Evolutionary conservation across 2,113 vertebrate genomes (phyloP).

Genomic region (Morone chrysops): DNA sequence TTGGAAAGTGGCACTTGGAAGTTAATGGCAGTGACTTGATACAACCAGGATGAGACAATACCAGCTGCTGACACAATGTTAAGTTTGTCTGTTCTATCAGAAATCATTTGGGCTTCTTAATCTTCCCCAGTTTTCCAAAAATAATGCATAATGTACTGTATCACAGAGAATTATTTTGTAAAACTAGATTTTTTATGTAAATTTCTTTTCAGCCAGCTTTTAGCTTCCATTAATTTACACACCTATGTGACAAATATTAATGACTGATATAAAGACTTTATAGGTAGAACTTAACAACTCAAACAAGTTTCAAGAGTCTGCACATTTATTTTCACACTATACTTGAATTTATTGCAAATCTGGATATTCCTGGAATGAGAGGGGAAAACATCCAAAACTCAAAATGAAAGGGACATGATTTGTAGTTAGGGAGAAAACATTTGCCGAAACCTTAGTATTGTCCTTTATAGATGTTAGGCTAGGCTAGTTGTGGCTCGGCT

Average conservation of each 20-base stretch:
- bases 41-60: constrained; percentile 20
- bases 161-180: background rate
- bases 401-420: too few species aligned
- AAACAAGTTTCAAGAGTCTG: background rate
- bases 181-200: too few species aligned
- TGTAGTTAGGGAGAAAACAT: background rate
- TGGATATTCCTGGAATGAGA: background rate
- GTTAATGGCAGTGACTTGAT: constrained; percentile 23
- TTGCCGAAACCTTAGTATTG: too few species aligned
- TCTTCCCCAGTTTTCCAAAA: background rate
- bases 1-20: constrained; percentile 15
- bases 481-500: background rate
- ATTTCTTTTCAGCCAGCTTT: too few species aligned
- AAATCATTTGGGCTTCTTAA: background rate
- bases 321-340: background rate
- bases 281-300: too few species aligned
- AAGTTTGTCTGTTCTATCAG: background rate
- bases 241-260: too few species aligned
- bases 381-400: background rate
- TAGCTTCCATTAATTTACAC: background rate
- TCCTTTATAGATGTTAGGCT: too few species aligned
- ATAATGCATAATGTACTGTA: background rate
- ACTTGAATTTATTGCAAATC: background rate
- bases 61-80: background rate
- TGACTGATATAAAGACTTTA: too few species aligned